Evolutionary conservation across 2,888 invertebrate species (phyloP), one percentile per base, ranked within the genome.

Genomic region (Pherbina coryleti): DNA sequence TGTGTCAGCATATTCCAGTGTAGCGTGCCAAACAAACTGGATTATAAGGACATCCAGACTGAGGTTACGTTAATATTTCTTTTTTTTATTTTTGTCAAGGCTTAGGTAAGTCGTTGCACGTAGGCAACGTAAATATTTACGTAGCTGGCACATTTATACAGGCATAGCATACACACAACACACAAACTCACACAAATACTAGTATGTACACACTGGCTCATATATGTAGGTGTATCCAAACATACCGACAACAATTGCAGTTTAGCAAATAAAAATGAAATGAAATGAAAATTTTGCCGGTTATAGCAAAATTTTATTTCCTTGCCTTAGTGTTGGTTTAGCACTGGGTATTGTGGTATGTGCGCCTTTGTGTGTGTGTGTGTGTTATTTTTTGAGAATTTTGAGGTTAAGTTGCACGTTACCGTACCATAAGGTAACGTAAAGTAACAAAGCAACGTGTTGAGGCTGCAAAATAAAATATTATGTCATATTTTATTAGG

Each of bases 241-340:
- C 66, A 66, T 19, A 66, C 31, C n/a, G 34, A 67, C 17, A 37
- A 55, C 72, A 34, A 37, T 72, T 70, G 69, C 72, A 55, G 57
- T 34, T 34, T 19, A 72, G 60, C 28, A 53, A 82, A 81, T 82
- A 82, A 82, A 83, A 83, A 76, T 72, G 80, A 82, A 85, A 85
- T 84, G 82, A 85, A 85, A 82, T 79, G 73, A 60, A 72, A 73
- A 73, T 81, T 83, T 77, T 79, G 79, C 78, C 80, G 75, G 75
- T 66, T 64, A 75, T 74, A 82, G 80, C 80, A 80, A 66, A 80
- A 79, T 78, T 81, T 79, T 79, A 69, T 77, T 78, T 55, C 62
- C 55, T 60, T 71, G 9, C 53, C 1, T 44, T 17, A 3, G 19
- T 55, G 3, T 53, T 14, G 22, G 14, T 69, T 51, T 69, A 22